phyloP scores from a whole-genome alignment of 2,113 vertebrate species.

The Plestiodon gilberti region DNA sequence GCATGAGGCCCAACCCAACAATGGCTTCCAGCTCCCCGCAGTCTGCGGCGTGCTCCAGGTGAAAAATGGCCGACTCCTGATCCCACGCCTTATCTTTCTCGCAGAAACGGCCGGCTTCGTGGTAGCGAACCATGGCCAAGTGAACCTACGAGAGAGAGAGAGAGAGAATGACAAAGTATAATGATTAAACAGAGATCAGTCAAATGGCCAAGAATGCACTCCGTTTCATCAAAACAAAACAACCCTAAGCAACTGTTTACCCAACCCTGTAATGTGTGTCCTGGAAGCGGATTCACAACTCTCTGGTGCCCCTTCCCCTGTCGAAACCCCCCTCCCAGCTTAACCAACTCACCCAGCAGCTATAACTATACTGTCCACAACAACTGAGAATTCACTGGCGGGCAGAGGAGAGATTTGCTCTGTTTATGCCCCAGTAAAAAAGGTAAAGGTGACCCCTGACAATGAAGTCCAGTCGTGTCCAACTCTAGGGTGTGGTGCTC shows the following conservation, averaged over 20 bases:
- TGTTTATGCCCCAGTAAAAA: neutral
- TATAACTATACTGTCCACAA: neutral
- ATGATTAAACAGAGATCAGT: neutral
- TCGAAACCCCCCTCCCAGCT: neutral
- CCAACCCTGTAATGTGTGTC: neutral
- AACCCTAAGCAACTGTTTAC: neutral
- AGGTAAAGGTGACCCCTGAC: too few relatives aligned
- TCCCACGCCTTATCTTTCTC: conserved; percentile 93
- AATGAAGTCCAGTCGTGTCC: too few relatives aligned
- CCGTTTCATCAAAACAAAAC: neutral
- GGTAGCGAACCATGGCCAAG: conserved; percentile 94
- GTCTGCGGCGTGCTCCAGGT: conserved; percentile 90
- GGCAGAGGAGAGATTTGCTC: too few relatives aligned
- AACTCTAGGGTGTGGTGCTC: too few relatives aligned
- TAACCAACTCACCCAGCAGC: neutral
- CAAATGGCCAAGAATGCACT: neutral
- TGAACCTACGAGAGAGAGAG: conserved; percentile 84
- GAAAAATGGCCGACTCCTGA: conserved; percentile 86
- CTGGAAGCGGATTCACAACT: neutral
- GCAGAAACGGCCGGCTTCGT: conserved; percentile 92
- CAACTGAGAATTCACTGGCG: neutral
- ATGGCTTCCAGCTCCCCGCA: conserved; percentile 97
- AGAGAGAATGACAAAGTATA: neutral
- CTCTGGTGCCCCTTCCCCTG: neutral
- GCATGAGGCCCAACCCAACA: conserved; percentile 88